phyloP scores from a whole-genome alignment of 2,888 invertebrate genomes.

The Drosophila imparisetae region DNA sequence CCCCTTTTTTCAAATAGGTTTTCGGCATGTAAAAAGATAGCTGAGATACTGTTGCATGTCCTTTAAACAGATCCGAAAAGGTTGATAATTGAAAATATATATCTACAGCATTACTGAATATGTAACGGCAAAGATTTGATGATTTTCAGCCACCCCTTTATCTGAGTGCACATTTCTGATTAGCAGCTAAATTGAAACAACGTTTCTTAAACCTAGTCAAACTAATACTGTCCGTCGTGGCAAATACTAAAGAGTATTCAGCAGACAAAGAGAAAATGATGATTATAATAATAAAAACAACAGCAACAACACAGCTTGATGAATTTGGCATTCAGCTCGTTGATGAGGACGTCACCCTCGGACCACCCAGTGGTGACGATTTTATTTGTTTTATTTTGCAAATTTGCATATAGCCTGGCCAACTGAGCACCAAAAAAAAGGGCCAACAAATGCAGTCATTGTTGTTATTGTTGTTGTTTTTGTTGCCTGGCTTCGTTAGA shows the following conservation, averaged over 20 bases:
- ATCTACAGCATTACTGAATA: background rate
- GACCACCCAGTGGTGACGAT: slow-evolving; percentile 65
- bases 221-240: background rate
- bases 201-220: background rate
- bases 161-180: background rate
- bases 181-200: background rate
- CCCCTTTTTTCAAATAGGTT: background rate
- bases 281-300: slow-evolving; percentile 34
- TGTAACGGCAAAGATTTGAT: background rate
- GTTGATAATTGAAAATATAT: background rate
- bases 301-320: slow-evolving; percentile 27
- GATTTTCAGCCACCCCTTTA: background rate
- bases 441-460: slow-evolving; percentile 24
- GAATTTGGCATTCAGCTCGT: slow-evolving; percentile 69
- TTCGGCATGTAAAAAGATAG: background rate
- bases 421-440: slow-evolving; percentile 47
- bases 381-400: slow-evolving; percentile 8
- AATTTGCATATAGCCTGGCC: slow-evolving; percentile 66
- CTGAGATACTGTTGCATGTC: no score
- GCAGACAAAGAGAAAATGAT: slow-evolving; percentile 25
- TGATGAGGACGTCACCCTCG: slow-evolving; percentile 66
- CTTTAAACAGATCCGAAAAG: no score
- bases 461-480: slow-evolving; percentile 20
- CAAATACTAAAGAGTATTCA: background rate
- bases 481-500: slow-evolving; percentile 65